These are phyloP conservation scores for Cheilosia soror DNA, from an alignment of 2,888 invertebrate species.

Conservation along the genomic window DNA sequence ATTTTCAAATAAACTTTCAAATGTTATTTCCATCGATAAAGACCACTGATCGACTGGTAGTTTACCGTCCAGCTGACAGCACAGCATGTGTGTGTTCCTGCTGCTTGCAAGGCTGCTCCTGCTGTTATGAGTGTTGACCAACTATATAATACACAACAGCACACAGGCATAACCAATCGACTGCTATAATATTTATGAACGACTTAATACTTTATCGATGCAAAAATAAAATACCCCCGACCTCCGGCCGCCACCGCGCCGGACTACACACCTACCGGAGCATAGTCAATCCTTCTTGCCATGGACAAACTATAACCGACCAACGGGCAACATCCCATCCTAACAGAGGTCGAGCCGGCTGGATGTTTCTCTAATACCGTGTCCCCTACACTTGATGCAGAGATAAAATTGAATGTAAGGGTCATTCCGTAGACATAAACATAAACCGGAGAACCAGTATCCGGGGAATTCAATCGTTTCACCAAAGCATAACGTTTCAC, in stretches of 20 bases:
- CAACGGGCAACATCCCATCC: constrained; percentile 8
- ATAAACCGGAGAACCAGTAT: constrained; percentile 66
- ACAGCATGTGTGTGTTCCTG: neutral
- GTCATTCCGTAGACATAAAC: constrained; percentile 70
- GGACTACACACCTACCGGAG: constrained; percentile 22
- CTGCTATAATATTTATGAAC: constrained; percentile 73
- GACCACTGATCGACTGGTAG: constrained; percentile 32
- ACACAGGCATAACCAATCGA: constrained; percentile 44
- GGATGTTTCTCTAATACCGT: constrained; percentile 31
- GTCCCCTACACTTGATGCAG: constrained; percentile 56
- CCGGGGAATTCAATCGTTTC: constrained; percentile 73
- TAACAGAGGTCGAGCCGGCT: neutral
- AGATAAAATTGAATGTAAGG: constrained; percentile 73
- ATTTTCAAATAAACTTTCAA: constrained; percentile 65
- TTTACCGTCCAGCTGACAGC: constrained; percentile 40
- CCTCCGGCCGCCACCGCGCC: neutral
- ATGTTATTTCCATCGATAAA: constrained; percentile 53
- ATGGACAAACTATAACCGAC: constrained; percentile 56
- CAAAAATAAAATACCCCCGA: constrained; percentile 47
- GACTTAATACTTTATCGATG: constrained; percentile 73
- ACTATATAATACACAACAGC: constrained; percentile 27
- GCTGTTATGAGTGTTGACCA: constrained; percentile 37
- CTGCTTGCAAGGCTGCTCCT: neutral
- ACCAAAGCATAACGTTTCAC: constrained; percentile 73
- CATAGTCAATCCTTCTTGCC: constrained; percentile 63